Conservation (phyloP, 2,797 vertebrate species). For the Eupleurogrammus muticus region DNA sequence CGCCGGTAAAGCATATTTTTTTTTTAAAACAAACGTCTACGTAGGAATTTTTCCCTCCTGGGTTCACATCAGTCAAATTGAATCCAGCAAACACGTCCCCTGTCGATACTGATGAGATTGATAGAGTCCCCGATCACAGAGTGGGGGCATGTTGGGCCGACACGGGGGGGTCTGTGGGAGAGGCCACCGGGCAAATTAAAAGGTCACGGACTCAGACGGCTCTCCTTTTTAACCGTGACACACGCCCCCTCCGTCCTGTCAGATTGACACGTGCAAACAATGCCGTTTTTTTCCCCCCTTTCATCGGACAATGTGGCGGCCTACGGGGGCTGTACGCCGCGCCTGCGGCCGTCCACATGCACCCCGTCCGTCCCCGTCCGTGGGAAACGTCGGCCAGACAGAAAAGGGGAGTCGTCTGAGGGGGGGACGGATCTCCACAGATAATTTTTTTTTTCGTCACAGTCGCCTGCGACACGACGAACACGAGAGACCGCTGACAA, state of each 20-base stretch:
- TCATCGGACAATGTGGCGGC: constrained; percentile 80
- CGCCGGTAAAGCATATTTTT: constrained; percentile 27
- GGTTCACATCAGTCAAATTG: constrained; percentile 40
- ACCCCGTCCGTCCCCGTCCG: constrained; percentile 58
- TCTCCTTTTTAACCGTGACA: constrained; percentile 67
- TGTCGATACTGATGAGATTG: constrained; percentile 56
- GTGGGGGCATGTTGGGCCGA: constrained; percentile 33
- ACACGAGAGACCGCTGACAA: constrained; percentile 36
- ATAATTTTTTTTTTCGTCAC: constrained; percentile 53
- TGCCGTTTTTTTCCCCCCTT: constrained; percentile 62
- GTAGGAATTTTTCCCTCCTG: constrained; percentile 39
- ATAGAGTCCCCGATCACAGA: constrained; percentile 57
- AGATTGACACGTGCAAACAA: constrained; percentile 78
- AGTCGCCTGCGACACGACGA: constrained; percentile 57
- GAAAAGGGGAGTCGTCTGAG: constrained; percentile 63
- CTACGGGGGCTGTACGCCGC: constrained; percentile 76
- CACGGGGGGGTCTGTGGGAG: constrained; percentile 75
- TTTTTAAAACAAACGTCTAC: constrained; percentile 34
- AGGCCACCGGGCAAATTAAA: constrained; percentile 74
- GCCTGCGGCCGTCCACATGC: constrained; percentile 61
- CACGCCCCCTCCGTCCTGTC: constrained; percentile 71
- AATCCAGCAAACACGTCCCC: constrained; percentile 39
- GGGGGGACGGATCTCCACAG: constrained; percentile 47
- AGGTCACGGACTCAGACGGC: constrained; percentile 68
- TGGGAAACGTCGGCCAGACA: constrained; percentile 78